These are phyloP conservation scores for Drosophila maculinotata DNA, from an alignment of 2,888 invertebrate species.

Conservation along the genomic window DNA sequence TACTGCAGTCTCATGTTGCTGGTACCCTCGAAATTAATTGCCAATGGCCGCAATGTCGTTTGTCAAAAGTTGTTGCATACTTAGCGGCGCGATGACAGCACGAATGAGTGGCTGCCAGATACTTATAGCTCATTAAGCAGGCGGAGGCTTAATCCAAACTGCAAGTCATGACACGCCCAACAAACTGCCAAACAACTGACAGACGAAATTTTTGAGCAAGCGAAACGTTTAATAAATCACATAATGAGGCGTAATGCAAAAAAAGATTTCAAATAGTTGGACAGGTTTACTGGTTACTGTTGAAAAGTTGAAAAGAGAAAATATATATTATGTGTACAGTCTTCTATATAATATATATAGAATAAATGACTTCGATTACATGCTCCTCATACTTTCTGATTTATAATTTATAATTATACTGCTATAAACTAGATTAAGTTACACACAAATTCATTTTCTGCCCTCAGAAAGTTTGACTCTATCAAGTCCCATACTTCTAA, in stretches of 20 bases:
- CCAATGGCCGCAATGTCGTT: constrained; percentile 64
- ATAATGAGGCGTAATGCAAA: constrained; percentile 29
- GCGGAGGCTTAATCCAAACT: constrained; percentile 17
- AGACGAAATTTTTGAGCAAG: constrained; percentile 55
- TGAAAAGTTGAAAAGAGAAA: no score
- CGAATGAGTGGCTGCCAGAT: constrained; percentile 59
- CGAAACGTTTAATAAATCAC: constrained; percentile 61
- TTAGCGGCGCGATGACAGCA: constrained; percentile 49
- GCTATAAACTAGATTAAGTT: no score
- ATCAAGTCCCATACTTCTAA: neutral
- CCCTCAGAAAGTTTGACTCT: no score
- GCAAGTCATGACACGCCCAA: constrained; percentile 72
- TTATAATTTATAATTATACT: no score
- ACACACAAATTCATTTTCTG: no score
- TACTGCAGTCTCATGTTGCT: constrained; percentile 59
- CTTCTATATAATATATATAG: neutral
- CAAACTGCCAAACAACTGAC: constrained; percentile 46
- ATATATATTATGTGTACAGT: no score
- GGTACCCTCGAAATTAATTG: constrained; percentile 65
- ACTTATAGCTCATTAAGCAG: constrained; percentile 77
- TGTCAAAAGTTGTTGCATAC: constrained; percentile 77
- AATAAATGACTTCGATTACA: no score
- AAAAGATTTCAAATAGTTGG: constrained; percentile 5
- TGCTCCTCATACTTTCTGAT: no score
- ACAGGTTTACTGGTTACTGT: neutral